Conservation (phyloP, 1,140 invertebrate genomes). For the Lordiphosa collinella region DNA sequence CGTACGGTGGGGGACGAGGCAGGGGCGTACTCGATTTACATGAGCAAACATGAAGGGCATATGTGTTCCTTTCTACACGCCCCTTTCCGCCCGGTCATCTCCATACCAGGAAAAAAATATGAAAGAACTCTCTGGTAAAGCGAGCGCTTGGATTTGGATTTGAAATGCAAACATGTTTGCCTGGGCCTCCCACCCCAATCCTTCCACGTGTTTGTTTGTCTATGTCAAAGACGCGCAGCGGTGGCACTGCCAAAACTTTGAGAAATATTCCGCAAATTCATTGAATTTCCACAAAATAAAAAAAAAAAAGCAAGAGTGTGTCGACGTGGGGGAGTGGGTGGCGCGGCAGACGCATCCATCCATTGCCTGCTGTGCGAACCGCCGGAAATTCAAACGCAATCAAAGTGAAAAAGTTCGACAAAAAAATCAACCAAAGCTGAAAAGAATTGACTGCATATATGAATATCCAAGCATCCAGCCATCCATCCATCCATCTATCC, state of each 20-base stretch:
- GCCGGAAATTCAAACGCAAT: slow-evolving; percentile 63
- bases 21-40: slow-evolving; percentile 57
- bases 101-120: neutral
- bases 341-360: slow-evolving; percentile 1
- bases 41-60: slow-evolving; percentile 49
- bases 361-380: slow-evolving; percentile 17
- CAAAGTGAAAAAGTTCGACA: slow-evolving; percentile 57
- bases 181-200: neutral
- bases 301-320: neutral
- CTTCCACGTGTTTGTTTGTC: slow-evolving; percentile 37
- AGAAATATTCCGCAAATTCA: slow-evolving; percentile 66
- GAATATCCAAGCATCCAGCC: slow-evolving; percentile 2
- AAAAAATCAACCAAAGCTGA: slow-evolving; percentile 17
- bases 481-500: slow-evolving; percentile 5
- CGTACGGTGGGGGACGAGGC: neutral
- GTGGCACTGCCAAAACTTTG: slow-evolving; percentile 9
- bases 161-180: slow-evolving; percentile 66
- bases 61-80: slow-evolving; percentile 17
- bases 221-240: slow-evolving; percentile 47
- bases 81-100: too few species aligned
- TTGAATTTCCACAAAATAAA: slow-evolving; percentile 35
- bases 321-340: neutral
- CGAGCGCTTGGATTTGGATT: slow-evolving; percentile 41
- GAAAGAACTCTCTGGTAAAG: slow-evolving; percentile 25
- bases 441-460: slow-evolving; percentile 16